A percentile compares a stretch with the other conserved stretches of the same genome.
phyloP scores from a whole-genome alignment of 2,113 vertebrate genomes.

The Acrocephalus arundinaceus region DNA sequence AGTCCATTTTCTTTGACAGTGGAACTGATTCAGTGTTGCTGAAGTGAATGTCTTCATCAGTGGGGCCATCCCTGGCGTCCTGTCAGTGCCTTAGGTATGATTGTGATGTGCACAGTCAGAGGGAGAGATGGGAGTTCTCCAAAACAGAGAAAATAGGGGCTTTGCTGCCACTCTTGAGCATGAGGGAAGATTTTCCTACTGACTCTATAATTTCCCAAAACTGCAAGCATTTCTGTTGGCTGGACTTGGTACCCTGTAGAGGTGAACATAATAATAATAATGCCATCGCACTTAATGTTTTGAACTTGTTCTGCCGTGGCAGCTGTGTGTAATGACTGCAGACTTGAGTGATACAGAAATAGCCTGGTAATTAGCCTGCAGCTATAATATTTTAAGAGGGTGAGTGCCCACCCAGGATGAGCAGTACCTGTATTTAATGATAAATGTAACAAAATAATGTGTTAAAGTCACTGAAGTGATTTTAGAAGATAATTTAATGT shows the following conservation, averaged over 20 bases:
- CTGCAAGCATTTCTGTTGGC: not conserved
- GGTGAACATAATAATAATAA: not conserved
- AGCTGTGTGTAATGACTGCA: not conserved
- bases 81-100: not conserved
- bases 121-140: not conserved
- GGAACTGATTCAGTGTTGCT: constrained; percentile 16
- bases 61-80: not conserved
- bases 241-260: not conserved
- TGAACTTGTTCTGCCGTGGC: not conserved
- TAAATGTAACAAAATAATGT: not conserved
- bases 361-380: not conserved
- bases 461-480: not conserved
- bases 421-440: not conserved
- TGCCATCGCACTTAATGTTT: not conserved
- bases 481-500: not conserved
- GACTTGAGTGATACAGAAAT: not conserved
- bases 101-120: not conserved
- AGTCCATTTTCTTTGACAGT: not conserved
- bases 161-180: not conserved
- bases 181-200: not conserved
- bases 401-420: not conserved
- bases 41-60: not conserved
- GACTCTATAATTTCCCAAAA: not conserved
- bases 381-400: not conserved
- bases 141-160: not conserved